phyloP scores from a whole-genome alignment of 2,113 vertebrate species.

The Limanda limanda region DNA sequence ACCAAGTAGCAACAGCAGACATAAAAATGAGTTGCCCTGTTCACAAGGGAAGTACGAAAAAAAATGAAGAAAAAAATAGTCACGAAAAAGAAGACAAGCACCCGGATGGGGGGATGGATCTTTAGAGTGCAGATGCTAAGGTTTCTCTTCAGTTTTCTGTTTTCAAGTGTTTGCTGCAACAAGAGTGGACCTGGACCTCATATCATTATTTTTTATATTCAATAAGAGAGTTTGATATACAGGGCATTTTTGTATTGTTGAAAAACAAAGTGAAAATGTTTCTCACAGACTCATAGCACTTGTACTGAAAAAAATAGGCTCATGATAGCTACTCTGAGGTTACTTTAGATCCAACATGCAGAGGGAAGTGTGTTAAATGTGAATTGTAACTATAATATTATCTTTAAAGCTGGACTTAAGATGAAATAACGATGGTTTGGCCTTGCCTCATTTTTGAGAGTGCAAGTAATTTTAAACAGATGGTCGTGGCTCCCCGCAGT shows the following conservation, averaged over 20 bases:
- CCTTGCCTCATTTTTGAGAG: not conserved
- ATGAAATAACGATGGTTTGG: not conserved
- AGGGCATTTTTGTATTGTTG: not conserved
- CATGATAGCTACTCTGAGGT: not conserved
- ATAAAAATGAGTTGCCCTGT: constrained; percentile 87
- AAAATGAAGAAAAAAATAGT: constrained; percentile 1
- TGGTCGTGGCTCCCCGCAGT: constrained; percentile 31
- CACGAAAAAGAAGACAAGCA: constrained; percentile 30
- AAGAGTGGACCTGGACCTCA: not conserved
- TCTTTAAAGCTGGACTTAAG: not conserved
- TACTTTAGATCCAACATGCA: not conserved
- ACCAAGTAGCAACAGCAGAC: constrained; percentile 78
- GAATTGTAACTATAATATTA: not conserved
- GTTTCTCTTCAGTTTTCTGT: constrained; percentile 3
- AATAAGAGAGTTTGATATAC: not conserved
- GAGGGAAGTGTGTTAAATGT: too few species aligned
- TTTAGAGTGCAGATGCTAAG: constrained; percentile 78
- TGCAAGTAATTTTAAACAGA: constrained; percentile 39
- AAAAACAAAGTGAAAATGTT: too few species aligned
- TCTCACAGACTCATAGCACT: too few species aligned
- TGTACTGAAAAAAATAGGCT: too few species aligned
- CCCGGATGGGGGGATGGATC: constrained; percentile 53
- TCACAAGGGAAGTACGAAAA: constrained; percentile 78
- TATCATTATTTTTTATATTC: not conserved
- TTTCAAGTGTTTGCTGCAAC: not conserved